These are phyloP conservation scores for Reinhardtius hippoglossoides DNA, from an alignment of 2,113 vertebrate genomes.

Conservation along the genomic window DNA sequence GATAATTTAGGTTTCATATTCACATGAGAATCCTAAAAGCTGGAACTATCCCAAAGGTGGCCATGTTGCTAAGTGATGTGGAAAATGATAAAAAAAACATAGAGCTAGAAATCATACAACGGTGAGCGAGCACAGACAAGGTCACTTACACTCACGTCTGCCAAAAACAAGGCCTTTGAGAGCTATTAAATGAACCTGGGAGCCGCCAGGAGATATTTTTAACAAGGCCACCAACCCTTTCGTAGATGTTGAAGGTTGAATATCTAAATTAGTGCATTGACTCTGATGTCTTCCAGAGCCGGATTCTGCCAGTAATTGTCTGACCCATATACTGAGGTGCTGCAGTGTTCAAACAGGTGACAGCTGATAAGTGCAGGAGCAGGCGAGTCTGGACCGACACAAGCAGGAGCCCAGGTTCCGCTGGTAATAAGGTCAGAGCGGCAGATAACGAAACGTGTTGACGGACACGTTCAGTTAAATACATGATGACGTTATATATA, in stretches of 20 bases:
- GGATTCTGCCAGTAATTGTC: slow-evolving; percentile 30
- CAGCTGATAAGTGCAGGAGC: slow-evolving; percentile 45
- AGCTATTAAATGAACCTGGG: slow-evolving; percentile 13
- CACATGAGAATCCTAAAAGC: slow-evolving; percentile 4
- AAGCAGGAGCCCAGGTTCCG: not conserved
- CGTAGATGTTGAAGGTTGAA: slow-evolving; percentile 41
- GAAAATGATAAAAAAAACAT: not conserved
- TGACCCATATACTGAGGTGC: slow-evolving; percentile 69
- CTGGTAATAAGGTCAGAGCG: slow-evolving; percentile 24
- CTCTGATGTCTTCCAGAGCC: slow-evolving; percentile 29
- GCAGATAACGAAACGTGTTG: not conserved
- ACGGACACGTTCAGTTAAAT: not conserved
- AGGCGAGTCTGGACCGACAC: too few relatives aligned
- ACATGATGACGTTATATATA: not conserved
- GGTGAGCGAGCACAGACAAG: slow-evolving; percentile 48
- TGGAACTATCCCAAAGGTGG: not conserved
- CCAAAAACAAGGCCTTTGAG: slow-evolving; percentile 44
- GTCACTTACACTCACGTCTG: slow-evolving; percentile 29
- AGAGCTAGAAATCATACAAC: slow-evolving; percentile 20
- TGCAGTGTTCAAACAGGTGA: slow-evolving; percentile 36
- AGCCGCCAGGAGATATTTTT: slow-evolving; percentile 65
- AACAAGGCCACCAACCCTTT: slow-evolving; percentile 60
- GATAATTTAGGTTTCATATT: slow-evolving; percentile 14
- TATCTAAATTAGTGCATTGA: slow-evolving; percentile 57
- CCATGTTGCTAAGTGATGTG: not conserved